phyloP scores from a whole-genome alignment of 2,888 invertebrate genomes.

The Argyresthia albistria region DNA sequence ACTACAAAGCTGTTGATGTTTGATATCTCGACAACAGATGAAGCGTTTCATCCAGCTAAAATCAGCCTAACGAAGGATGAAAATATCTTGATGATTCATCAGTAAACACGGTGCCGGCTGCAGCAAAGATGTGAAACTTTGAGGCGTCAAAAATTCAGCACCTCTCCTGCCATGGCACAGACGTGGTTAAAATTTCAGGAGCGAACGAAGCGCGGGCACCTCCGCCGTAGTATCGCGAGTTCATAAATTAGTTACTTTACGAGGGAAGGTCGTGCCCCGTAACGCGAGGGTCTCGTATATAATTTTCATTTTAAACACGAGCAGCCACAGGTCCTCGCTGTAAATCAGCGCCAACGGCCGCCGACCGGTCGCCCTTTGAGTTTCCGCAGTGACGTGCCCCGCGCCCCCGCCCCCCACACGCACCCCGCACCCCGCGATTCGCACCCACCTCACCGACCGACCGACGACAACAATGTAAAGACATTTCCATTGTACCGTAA shows the following conservation, averaged over 20 bases:
- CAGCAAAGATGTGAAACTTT: constrained; percentile 34
- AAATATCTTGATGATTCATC: neutral
- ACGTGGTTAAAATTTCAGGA: constrained; percentile 60
- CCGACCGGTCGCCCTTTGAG: constrained; percentile 28
- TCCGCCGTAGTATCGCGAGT: constrained; percentile 51
- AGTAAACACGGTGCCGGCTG: neutral
- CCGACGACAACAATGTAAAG: constrained; percentile 56
- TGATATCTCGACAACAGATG: too few species aligned
- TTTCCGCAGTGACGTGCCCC: constrained; percentile 17
- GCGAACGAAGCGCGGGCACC: constrained; percentile 36
- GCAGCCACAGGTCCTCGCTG: constrained; percentile 55
- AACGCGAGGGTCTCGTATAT: constrained; percentile 45
- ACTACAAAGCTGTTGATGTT: too few species aligned
- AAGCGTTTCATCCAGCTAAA: too few species aligned
- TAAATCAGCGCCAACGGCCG: constrained; percentile 53
- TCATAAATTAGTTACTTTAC: constrained; percentile 65
- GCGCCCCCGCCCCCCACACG: constrained; percentile 8
- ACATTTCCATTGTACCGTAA: constrained; percentile 65
- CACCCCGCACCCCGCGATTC: constrained; percentile 13
- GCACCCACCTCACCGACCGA: constrained; percentile 17
- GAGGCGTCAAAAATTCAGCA: constrained; percentile 43
- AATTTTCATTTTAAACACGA: constrained; percentile 63
- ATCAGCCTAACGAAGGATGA: too few species aligned
- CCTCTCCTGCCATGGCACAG: constrained; percentile 29
- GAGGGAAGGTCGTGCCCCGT: constrained; percentile 50